Evolutionary conservation across 2,888 invertebrate genomes (phyloP), one percentile per base, ranked within the genome.

Genomic region (Cosmia pyralina): DNA sequence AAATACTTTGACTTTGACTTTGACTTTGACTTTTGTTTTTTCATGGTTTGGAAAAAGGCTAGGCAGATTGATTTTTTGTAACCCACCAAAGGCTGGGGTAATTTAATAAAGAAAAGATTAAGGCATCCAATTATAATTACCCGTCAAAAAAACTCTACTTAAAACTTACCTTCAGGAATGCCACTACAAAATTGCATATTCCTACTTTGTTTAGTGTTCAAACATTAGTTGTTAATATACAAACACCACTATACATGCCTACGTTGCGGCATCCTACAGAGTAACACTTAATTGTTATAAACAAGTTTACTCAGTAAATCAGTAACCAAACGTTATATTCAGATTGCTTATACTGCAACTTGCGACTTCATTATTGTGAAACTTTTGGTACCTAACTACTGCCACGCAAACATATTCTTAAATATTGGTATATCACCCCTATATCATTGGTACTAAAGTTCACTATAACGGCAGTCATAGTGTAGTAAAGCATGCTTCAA

Each of bases 361-460:
- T 85, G 85, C 78, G 79, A 84, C 86, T 89, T 87, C 87, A 88
- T 90, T 90, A 89, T 88, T 87, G 83, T 75, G 72, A 75, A 85
- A 85, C 83, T 85, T 84, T 59, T 58, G 60, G 46, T 28, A 28
- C 28, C 28, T 64, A 52, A 65, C 59, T 64, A 15, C 50, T 62
- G 17, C 69, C 65, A 62, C 22, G n/a, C 38, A 50, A 81, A 48
- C 4, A 41, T 19, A 34, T 38, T 13, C 4, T 19, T 1, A 38
- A 46, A 60, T 52, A 70, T 8, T 10, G 2, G 4, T 85, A 34
- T 70, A 46, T 11, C 13, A 48, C 10, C 53, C 11, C 34, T 78
- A 60, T 55, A 0, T 11, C 2, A 0, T 10, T 0, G 0, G 0
- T 0, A 0, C 0, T 72, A 73, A 52, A 69, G 64, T 41, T 57